Percentiles rank a stretch among this genome's conserved stretches.
Conservation (phyloP, 2,797 vertebrate species). For the Rhynchonycteris naso region DNA sequence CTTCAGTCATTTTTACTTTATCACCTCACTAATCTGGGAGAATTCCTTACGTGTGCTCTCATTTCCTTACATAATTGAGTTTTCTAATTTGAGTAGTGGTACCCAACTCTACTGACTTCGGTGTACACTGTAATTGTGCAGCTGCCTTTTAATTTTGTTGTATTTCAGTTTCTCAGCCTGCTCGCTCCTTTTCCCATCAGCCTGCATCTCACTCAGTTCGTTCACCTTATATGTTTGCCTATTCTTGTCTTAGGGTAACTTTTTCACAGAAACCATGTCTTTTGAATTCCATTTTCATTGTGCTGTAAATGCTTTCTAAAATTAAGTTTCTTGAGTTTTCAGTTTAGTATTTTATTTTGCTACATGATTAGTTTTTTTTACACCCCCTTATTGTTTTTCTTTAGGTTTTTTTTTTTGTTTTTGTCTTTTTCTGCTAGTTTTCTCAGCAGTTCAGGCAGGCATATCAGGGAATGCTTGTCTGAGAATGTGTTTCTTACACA, state of each 20-base stretch:
- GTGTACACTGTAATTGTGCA: neutral
- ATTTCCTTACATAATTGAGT: neutral
- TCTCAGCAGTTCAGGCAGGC: neutral
- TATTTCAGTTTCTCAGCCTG: neutral
- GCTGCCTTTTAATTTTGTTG: neutral
- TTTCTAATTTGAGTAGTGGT: neutral
- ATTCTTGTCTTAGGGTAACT: neutral
- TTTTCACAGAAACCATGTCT: neutral
- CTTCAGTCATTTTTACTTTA: neutral
- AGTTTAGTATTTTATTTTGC: neutral
- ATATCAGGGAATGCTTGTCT: neutral
- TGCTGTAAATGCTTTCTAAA: conserved; percentile 5
- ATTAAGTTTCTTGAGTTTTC: conserved; percentile 38
- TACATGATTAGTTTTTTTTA: neutral
- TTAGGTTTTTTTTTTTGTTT: neutral
- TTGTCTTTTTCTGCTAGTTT: neutral
- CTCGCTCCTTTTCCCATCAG: neutral
- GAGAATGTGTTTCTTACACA: neutral
- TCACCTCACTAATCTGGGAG: neutral
- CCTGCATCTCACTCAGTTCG: neutral
- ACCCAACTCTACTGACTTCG: neutral
- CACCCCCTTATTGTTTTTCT: neutral
- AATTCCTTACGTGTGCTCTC: conserved; percentile 2
- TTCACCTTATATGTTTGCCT: neutral
- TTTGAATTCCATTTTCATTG: conserved; percentile 20